Conservation (phyloP, 1,140 invertebrate genomes). For the Bombus huntii region DNA sequence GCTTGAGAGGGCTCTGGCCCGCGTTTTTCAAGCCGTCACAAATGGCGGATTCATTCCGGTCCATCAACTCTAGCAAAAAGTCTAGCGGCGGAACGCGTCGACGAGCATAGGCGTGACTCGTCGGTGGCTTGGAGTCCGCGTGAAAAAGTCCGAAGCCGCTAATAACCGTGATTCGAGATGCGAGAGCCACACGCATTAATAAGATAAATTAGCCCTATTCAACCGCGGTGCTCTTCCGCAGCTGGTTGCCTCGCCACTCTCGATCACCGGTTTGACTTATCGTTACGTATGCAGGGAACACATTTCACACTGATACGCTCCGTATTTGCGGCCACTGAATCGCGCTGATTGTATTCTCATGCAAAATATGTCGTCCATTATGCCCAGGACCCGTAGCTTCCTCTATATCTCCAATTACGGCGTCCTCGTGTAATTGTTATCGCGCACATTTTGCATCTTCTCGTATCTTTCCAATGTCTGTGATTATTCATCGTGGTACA, state of each 20-base stretch:
- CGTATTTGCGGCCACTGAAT: slow-evolving; percentile 69
- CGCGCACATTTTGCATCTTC: slow-evolving; percentile 31
- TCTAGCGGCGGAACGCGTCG: not conserved
- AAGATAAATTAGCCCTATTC: slow-evolving; percentile 64
- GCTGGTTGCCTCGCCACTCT: slow-evolving; percentile 39
- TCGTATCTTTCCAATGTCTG: not conserved
- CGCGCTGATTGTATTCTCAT: slow-evolving; percentile 76
- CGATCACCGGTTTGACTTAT: slow-evolving; percentile 63
- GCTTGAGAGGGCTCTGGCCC: not conserved
- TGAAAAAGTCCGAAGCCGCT: slow-evolving; percentile 6
- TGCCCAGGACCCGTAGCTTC: slow-evolving; percentile 34
- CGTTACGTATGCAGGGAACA: slow-evolving; percentile 53
- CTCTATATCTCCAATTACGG: slow-evolving; percentile 55
- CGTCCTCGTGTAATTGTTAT: slow-evolving; percentile 54
- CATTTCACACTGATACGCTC: slow-evolving; percentile 66
- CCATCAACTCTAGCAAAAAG: not conserved
- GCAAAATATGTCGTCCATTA: slow-evolving; percentile 70
- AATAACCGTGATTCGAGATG: slow-evolving; percentile 46
- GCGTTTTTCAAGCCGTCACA: not conserved
- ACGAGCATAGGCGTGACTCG: not conserved
- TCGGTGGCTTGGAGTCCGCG: too few species aligned
- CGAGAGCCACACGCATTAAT: slow-evolving; percentile 25
- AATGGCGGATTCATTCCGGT: slow-evolving; percentile 8
- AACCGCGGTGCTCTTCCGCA: slow-evolving; percentile 34
- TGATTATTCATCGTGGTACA: not conserved